Percentiles rank a stretch among this genome's conserved stretches.
phyloP scores from a whole-genome alignment of 1,140 invertebrate genomes.

The Calycopis cecrops region DNA sequence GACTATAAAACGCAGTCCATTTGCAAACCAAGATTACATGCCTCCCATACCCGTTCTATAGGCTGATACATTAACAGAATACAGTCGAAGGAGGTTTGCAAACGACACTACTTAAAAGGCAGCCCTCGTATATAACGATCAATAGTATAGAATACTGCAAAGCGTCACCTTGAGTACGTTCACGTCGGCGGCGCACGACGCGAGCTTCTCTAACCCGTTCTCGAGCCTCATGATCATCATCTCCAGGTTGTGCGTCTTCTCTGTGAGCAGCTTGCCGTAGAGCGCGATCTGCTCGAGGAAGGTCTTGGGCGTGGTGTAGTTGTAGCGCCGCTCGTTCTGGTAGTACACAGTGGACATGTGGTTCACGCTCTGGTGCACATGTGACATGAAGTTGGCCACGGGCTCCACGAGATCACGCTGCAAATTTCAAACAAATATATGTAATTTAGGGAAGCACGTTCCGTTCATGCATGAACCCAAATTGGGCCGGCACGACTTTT shows the following conservation, averaged over 20 bases:
- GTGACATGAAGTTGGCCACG: slow-evolving; percentile 92
- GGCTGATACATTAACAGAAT: too few species aligned
- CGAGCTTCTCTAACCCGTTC: slow-evolving; percentile 91
- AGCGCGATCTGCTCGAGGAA: slow-evolving; percentile 95
- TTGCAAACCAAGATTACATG: too few species aligned
- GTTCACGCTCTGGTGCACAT: slow-evolving; percentile 92
- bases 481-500: too few species aligned
- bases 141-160: too few species aligned
- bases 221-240: slow-evolving; percentile 87
- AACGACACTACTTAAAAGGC: too few species aligned
- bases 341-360: slow-evolving; percentile 88
- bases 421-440: slow-evolving; percentile 18
- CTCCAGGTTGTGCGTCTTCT: slow-evolving; percentile 86
- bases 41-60: too few species aligned
- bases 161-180: slow-evolving; percentile 73
- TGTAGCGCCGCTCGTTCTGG: slow-evolving; percentile 92
- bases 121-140: too few species aligned
- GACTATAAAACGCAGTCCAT: too few species aligned
- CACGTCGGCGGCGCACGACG: slow-evolving; percentile 88
- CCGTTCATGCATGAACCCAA: too few species aligned
- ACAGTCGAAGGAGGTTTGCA: too few species aligned
- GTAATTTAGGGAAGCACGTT: too few species aligned
- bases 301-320: slow-evolving; percentile 97
- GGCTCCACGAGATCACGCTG: slow-evolving; percentile 77
- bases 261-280: slow-evolving; percentile 87